Evolutionary conservation across 2,113 vertebrate species (phyloP).

Genomic region (Cebus imitator): DNA sequence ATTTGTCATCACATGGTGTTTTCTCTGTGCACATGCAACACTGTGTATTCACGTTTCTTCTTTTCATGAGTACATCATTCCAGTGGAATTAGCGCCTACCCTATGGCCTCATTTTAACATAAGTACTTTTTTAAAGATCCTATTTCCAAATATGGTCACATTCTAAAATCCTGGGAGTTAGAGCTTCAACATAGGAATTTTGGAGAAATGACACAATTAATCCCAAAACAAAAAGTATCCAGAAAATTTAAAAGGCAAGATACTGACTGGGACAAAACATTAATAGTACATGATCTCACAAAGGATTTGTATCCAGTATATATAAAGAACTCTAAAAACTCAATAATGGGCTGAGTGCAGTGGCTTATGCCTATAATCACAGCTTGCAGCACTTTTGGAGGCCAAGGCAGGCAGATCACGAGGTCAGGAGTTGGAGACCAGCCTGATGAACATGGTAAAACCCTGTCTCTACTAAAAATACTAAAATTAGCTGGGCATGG

Average conservation of each 20-base stretch:
- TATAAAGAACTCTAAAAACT: not conserved
- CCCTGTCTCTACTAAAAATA: no score
- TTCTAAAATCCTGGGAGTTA: not conserved
- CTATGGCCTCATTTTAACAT: not conserved
- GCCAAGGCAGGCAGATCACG: no score
- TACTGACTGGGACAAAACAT: not conserved
- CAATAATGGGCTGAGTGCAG: not conserved
- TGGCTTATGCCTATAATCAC: no score
- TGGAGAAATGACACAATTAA: not conserved
- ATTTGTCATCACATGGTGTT: not conserved
- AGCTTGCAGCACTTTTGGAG: no score
- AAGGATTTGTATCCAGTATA: not conserved
- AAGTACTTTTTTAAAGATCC: not conserved
- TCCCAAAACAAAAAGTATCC: not conserved
- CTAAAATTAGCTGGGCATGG: no score
- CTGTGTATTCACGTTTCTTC: not conserved
- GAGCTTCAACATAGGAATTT: not conserved
- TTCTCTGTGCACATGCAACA: not conserved
- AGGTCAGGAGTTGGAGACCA: no score
- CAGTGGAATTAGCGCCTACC: not conserved
- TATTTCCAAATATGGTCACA: not conserved
- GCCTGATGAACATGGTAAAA: no score
- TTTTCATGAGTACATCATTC: not conserved
- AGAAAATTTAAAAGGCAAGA: not conserved
- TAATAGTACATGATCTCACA: not conserved